These are phyloP conservation scores for Drosophila insularis DNA, from an alignment of 1,140 invertebrate species.

Conservation along the genomic window DNA sequence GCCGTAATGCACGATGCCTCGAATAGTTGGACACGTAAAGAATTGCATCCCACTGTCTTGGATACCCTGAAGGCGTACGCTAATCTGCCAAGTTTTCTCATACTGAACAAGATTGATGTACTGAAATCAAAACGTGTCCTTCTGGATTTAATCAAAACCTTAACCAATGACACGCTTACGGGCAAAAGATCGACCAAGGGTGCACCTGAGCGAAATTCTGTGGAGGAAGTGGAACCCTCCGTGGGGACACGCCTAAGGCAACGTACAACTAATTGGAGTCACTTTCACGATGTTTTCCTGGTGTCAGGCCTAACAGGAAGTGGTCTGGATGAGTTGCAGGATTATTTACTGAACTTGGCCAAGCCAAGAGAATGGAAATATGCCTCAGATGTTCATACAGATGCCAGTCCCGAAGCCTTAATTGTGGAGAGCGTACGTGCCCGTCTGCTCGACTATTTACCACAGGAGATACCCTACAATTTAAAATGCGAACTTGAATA, in stretches of 20 bases:
- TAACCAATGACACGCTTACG: conserved; percentile 87
- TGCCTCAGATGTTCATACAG: conserved; percentile 86
- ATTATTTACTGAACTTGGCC: conserved; percentile 88
- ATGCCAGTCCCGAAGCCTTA: conserved; percentile 87
- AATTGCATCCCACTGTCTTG: conserved; percentile 88
- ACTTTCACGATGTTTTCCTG: conserved; percentile 94
- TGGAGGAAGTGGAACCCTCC: not conserved
- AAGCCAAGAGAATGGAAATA: conserved; percentile 87
- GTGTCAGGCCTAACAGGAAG: conserved; percentile 91
- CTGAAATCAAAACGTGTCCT: conserved; percentile 90
- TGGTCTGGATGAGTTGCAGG: conserved; percentile 90
- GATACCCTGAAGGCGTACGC: conserved; percentile 86
- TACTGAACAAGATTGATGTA: conserved; percentile 95
- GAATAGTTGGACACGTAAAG: conserved; percentile 86
- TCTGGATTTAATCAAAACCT: conserved; percentile 86
- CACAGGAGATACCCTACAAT: conserved; percentile 92
- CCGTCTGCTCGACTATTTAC: conserved; percentile 90
- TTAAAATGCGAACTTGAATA: conserved; percentile 87
- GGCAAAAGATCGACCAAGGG: conserved; percentile 69
- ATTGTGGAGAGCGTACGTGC: conserved; percentile 89
- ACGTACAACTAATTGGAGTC: conserved; percentile 85
- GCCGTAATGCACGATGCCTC: conserved; percentile 93
- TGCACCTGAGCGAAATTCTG: not conserved
- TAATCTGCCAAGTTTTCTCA: conserved; percentile 88
- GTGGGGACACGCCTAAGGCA: conserved; percentile 36